phyloP scores from a whole-genome alignment of 2,888 invertebrate genomes.

The Biston stratarius region DNA sequence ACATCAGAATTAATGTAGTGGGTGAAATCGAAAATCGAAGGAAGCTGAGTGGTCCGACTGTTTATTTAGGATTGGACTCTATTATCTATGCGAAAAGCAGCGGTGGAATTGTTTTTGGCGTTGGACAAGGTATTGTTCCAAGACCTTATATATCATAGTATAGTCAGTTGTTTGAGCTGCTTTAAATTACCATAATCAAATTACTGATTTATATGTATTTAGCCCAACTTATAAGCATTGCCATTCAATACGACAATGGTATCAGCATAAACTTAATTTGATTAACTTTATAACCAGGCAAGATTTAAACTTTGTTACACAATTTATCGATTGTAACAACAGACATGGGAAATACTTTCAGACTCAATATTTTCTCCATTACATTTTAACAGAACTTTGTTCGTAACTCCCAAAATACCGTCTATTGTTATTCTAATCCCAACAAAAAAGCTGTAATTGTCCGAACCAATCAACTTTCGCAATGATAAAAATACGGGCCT shows the following conservation, averaged over 20 bases:
- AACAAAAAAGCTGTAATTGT: conserved; percentile 45
- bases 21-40: conserved; percentile 83
- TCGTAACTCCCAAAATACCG: conserved; percentile 8
- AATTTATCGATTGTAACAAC: too few relatives aligned
- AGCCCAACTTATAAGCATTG: too few relatives aligned
- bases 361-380: too few relatives aligned
- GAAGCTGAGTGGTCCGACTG: conserved; percentile 69
- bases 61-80: conserved; percentile 79
- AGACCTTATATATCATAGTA: too few relatives aligned
- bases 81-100: conserved; percentile 56
- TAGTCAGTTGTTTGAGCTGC: too few relatives aligned
- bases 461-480: conserved; percentile 70
- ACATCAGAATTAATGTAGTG: conserved; percentile 86
- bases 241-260: too few relatives aligned
- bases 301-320: too few relatives aligned
- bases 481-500: conserved; percentile 65
- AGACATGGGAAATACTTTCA: too few relatives aligned
- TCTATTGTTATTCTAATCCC: conserved; percentile 42
- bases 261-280: too few relatives aligned
- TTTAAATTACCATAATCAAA: too few relatives aligned
- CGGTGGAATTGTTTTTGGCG: conserved; percentile 46
- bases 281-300: too few relatives aligned
- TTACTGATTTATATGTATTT: too few relatives aligned
- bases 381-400: not conserved
- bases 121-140: conserved; percentile 10